phyloP scores from a whole-genome alignment of 2,797 vertebrate species.

The Harpagifer antarcticus region DNA sequence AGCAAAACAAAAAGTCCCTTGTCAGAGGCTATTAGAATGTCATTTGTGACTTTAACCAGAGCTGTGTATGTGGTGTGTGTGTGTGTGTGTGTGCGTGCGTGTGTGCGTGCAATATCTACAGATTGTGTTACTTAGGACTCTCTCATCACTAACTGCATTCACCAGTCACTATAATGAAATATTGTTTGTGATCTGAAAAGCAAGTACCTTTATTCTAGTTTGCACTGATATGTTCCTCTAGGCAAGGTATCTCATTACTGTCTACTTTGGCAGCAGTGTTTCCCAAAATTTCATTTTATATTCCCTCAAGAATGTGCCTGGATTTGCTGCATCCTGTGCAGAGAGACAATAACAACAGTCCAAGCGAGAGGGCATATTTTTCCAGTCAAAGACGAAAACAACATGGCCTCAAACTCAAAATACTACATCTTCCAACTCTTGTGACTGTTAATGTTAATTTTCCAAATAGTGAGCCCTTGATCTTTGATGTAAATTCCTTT shows the following conservation, averaged over 20 bases:
- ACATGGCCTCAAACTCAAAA: neutral
- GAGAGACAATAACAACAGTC: conserved; percentile 5
- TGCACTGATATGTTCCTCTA: neutral
- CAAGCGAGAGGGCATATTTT: neutral
- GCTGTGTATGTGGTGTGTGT: neutral
- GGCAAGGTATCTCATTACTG: neutral
- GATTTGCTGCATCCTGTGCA: conserved; percentile 11
- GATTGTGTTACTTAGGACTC: neutral
- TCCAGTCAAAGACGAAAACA: neutral
- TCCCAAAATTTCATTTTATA: neutral
- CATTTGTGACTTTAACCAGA: too few relatives aligned
- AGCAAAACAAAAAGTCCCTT: too few relatives aligned
- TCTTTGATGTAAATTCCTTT: neutral
- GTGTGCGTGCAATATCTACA: neutral
- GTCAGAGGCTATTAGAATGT: too few relatives aligned
- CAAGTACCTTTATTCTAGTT: neutral
- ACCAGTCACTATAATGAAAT: neutral
- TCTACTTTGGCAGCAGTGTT: neutral
- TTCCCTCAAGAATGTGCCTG: neutral
- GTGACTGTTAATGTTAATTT: neutral
- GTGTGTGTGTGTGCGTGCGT: neutral
- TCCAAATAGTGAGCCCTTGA: neutral
- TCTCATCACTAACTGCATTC: neutral
- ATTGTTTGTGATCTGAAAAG: neutral
- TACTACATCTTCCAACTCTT: neutral